These are phyloP conservation scores for Bradysia coprophila DNA, from an alignment of 1,140 invertebrate species.

Conservation along the genomic window DNA sequence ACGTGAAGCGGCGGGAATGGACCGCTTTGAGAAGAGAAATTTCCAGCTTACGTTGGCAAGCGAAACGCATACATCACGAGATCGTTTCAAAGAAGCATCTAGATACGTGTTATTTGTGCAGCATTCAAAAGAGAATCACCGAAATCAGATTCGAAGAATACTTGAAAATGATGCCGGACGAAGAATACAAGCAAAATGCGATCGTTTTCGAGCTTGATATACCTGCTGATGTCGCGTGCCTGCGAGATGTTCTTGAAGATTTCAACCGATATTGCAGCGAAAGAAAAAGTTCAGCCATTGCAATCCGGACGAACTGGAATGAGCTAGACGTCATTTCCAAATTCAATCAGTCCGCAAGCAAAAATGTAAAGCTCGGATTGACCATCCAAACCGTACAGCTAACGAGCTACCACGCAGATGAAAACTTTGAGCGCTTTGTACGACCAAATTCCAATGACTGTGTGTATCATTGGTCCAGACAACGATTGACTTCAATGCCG, in stretches of 20 bases:
- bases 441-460: neutral
- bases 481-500: neutral
- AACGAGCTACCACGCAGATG: neutral
- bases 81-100: neutral
- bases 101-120: neutral
- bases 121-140: neutral
- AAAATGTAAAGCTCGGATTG: neutral
- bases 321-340: neutral
- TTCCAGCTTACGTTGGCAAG: neutral
- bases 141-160: neutral
- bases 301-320: neutral
- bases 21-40: neutral
- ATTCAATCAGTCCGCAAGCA: neutral
- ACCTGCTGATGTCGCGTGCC: neutral
- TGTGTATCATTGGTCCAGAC: neutral
- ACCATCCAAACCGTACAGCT: neutral
- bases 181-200: neutral
- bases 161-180: neutral
- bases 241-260: neutral
- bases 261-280: neutral
- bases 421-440: neutral
- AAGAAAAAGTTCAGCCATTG: neutral
- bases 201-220: neutral
- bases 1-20: neutral
- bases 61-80: neutral